Percentiles rank a stretch among this genome's conserved stretches.
Conservation (phyloP, 2,113 vertebrate species). For the Catharus bicknelli region DNA sequence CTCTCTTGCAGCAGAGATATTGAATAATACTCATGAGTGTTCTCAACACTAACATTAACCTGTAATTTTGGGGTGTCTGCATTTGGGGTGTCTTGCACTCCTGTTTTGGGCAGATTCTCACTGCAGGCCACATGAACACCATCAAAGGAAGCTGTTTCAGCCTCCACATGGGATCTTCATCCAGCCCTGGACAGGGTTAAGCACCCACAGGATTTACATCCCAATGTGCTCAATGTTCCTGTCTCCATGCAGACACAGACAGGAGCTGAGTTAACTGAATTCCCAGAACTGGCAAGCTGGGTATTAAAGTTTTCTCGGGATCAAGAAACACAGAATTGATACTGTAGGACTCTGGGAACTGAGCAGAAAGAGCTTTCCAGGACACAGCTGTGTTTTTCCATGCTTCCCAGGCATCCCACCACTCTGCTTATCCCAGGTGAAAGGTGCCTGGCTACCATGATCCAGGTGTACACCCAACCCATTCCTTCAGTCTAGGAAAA, state of each 20-base stretch:
- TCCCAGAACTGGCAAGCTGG: background rate
- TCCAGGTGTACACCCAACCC: background rate
- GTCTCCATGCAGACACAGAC: background rate
- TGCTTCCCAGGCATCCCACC: background rate
- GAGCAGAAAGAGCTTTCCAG: background rate
- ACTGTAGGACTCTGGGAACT: background rate
- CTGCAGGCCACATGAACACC: background rate
- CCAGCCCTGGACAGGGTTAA: background rate
- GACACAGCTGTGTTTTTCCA: background rate
- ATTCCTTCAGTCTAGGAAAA: background rate
- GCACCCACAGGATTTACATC: background rate
- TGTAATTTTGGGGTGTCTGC: background rate
- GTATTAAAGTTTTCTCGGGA: background rate
- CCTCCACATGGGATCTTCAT: background rate
- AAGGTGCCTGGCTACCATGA: rapidly evolving
- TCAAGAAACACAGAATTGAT: background rate
- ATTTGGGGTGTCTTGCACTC: background rate
- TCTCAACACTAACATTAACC: background rate
- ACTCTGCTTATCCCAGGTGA: rapidly evolving
- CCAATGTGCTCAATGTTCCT: background rate
- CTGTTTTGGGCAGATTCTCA: background rate
- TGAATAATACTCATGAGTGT: background rate
- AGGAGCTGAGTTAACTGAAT: background rate
- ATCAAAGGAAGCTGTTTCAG: background rate
- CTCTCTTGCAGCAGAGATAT: background rate